phyloP scores from a whole-genome alignment of 2,888 invertebrate species.

The Timema cristinae region DNA sequence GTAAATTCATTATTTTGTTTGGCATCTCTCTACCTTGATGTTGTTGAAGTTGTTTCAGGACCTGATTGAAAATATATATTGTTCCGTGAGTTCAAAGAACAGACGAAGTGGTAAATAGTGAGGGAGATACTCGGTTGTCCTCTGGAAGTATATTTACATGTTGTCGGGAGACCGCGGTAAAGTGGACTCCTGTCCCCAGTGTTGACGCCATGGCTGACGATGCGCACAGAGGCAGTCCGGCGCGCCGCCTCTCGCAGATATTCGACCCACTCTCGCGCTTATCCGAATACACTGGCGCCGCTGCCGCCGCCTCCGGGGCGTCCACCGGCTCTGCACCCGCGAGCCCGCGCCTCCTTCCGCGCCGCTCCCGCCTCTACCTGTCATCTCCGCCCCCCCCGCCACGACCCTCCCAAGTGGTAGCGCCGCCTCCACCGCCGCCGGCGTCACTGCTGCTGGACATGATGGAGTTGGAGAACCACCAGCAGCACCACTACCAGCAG shows the following conservation, averaged over 20 bases:
- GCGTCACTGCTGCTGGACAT: slow-evolving; percentile 31
- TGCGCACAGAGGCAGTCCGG: slow-evolving; percentile 46
- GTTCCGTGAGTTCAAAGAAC: no score
- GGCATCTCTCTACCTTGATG: no score
- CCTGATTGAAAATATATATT: no score
- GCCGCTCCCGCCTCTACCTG: slow-evolving; percentile 40
- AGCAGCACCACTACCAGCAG: slow-evolving; percentile 26
- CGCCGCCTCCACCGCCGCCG: slow-evolving; percentile 41
- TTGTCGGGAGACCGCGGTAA: no score
- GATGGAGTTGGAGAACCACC: slow-evolving; percentile 26
- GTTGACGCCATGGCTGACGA: slow-evolving; percentile 8
- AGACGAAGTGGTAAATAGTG: no score
- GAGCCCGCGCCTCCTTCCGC: slow-evolving; percentile 46
- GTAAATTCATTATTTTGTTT: no score
- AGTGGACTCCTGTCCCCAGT: no score
- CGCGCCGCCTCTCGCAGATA: slow-evolving; percentile 74
- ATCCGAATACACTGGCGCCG: slow-evolving; percentile 59
- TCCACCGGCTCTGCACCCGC: slow-evolving; percentile 29
- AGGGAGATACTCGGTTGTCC: no score
- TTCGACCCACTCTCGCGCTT: slow-evolving; percentile 76
- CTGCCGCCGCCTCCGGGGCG: slow-evolving; percentile 37
- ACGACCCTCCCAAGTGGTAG: slow-evolving; percentile 38
- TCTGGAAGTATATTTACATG: no score
- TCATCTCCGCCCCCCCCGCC: slow-evolving; percentile 49
- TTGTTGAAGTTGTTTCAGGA: no score